Percentiles rank a stretch among this genome's conserved stretches.
These are phyloP conservation scores for Bubalus kerabau DNA, from an alignment of 2,113 vertebrate genomes.

Conservation along the genomic window DNA sequence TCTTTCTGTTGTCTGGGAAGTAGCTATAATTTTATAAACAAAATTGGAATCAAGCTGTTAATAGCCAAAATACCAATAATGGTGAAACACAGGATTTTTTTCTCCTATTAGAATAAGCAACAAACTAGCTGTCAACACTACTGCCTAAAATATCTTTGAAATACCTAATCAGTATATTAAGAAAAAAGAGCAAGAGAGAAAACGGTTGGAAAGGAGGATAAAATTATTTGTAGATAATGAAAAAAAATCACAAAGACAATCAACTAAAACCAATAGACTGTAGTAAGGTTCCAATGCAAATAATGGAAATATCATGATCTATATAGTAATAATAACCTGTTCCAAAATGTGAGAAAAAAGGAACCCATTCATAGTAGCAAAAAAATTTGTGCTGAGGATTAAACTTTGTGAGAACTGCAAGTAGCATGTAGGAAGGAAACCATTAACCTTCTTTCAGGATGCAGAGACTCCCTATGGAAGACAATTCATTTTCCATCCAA, in stretches of 20 bases:
- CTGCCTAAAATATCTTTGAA: neutral
- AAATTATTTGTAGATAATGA: neutral
- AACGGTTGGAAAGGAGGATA: neutral
- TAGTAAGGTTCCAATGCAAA: neutral
- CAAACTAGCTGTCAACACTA: neutral
- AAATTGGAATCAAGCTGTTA: neutral
- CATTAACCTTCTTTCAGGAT: neutral
- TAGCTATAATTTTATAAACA: neutral
- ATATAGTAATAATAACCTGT: neutral
- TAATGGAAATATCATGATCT: neutral
- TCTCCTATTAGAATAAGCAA: neutral
- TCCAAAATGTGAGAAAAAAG: neutral
- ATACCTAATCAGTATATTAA: neutral
- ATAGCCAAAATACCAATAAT: neutral
- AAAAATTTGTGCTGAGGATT: neutral
- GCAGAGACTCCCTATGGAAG: neutral
- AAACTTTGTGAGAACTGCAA: neutral
- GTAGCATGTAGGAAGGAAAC: neutral
- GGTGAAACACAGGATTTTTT: neutral
- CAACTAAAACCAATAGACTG: neutral
- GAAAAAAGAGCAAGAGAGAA: neutral
- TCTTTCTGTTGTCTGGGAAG: neutral
- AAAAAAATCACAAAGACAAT: neutral
- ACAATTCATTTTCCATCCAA: neutral
- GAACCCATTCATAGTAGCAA: neutral